Base-by-base conservation (phyloP, 2,113 vertebrate genomes). In the Hemicordylus capensis region DNA sequence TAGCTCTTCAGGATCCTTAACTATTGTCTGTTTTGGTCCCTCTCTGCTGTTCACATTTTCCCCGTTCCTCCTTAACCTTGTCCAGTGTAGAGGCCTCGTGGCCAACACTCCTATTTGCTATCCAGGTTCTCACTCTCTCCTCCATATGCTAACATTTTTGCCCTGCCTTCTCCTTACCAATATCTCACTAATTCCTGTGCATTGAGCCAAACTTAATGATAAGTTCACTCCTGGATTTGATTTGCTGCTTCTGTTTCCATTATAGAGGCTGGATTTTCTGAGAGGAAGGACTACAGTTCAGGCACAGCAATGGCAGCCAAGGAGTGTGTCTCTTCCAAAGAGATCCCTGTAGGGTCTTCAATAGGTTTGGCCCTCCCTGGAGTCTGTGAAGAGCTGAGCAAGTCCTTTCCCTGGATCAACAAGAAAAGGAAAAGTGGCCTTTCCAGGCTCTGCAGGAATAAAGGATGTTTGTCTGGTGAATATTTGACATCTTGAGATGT, bases 391-490 rank as follows among this genome's bases (percentile, higher is more conserved):
- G 37, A 92, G 74, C 88, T 96, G 6, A 97, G 94, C 58, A 95
- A 91, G 76, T 96, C 96, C 20, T 95, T 93, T 48, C 95, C 96
- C 4, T 90, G 87, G 42, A 90, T 90, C 15, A 91, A 31, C 28
- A 96, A 84, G 77, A 91, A 92, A 89, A 94, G 95, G 66, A 97
- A 87, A 81, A 94, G 75, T 5, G 93, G 90, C 9, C 93, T 95
- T 6, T 89, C 96, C 28, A 93, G 90, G 1, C 96, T 95, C 70
- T 96, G 96, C 81, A 94, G 70, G 85, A 94, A 94, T 79, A 84
- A 91, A 75, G 79, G 88, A 31, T 91, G 93, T 0, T 85, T 97
- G 28, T 90, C 94, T 9, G 97, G 98, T 98, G 87, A 94, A 78
- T 20, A n/a, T 46, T 42, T 46, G 26, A 10, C 31, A 0, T 2